Conservation (phyloP, 2,888 invertebrate genomes). For the Ophion ventricosus region DNA sequence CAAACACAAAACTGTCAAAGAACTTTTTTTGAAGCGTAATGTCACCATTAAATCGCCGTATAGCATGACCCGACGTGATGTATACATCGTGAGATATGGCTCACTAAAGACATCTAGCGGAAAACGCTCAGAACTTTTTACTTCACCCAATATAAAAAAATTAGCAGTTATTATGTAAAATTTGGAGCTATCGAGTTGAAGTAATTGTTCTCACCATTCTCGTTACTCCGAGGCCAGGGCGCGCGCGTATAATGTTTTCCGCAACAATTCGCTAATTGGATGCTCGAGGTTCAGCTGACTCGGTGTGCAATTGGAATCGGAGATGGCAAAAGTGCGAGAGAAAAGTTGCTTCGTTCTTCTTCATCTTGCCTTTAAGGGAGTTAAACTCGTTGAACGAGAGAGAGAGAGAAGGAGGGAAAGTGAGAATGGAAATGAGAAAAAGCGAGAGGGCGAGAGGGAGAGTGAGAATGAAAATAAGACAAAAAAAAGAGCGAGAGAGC, state of each 20-base stretch:
- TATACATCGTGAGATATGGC: no score
- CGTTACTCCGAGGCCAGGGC: neutral
- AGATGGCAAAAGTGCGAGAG: neutral
- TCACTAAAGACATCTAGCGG: no score
- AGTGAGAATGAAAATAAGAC: neutral
- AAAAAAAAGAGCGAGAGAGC: neutral
- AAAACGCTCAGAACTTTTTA: no score
- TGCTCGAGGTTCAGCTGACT: neutral
- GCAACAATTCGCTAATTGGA: conserved; percentile 38
- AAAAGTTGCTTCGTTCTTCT: neutral
- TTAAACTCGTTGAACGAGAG: conserved; percentile 7
- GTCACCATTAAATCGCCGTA: no score
- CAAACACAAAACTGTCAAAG: no score
- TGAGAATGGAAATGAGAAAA: neutral
- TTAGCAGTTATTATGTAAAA: no score
- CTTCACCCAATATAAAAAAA: no score
- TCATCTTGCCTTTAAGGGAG: neutral
- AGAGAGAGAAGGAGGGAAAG: neutral
- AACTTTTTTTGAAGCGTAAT: no score
- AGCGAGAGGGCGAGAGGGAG: neutral
- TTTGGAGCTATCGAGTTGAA: no score
- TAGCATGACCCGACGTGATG: no score
- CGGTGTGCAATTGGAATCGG: neutral
- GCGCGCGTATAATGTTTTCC: neutral
- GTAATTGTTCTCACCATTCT: neutral